These are phyloP conservation scores for Mya arenaria DNA, from an alignment of 1,140 invertebrate species.

Conservation along the genomic window DNA sequence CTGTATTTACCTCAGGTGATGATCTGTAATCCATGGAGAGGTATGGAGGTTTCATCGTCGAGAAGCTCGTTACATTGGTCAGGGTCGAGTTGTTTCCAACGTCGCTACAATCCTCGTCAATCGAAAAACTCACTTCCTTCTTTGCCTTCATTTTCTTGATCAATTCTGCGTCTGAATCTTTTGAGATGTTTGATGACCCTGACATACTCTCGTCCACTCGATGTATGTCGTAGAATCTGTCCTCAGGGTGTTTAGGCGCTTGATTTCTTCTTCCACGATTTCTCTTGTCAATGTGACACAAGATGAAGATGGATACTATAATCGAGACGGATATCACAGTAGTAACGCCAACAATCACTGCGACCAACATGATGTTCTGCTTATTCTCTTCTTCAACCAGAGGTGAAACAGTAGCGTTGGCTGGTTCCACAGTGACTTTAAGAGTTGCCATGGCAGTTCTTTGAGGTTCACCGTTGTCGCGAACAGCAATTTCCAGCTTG, in stretches of 20 bases:
- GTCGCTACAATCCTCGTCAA: constrained; percentile 64
- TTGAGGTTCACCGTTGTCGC: constrained; percentile 65
- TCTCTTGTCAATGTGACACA: constrained; percentile 68
- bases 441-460: constrained; percentile 62
- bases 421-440: constrained; percentile 64
- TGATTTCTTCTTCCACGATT: constrained; percentile 62
- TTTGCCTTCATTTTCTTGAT: constrained; percentile 71
- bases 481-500: constrained; percentile 64
- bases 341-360: constrained; percentile 72
- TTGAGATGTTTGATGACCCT: constrained; percentile 61
- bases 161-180: constrained; percentile 67
- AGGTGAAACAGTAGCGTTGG: constrained; percentile 60
- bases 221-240: constrained; percentile 49
- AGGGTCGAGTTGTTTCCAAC: constrained; percentile 62
- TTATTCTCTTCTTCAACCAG: constrained; percentile 54
- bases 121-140: constrained; percentile 75
- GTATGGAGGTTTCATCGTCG: constrained; percentile 67
- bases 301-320: constrained; percentile 72
- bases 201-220: constrained; percentile 59
- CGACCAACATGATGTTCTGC: constrained; percentile 72
- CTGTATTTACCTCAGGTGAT: constrained; percentile 54
- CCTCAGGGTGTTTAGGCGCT: constrained; percentile 61
- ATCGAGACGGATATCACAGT: constrained; percentile 71
- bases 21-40: constrained; percentile 59
- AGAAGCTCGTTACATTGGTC: constrained; percentile 68